Evolutionary conservation across 2,888 invertebrate genomes (phyloP), one percentile per base, ranked within the genome.

Genomic region (Litoditis marina): DNA sequence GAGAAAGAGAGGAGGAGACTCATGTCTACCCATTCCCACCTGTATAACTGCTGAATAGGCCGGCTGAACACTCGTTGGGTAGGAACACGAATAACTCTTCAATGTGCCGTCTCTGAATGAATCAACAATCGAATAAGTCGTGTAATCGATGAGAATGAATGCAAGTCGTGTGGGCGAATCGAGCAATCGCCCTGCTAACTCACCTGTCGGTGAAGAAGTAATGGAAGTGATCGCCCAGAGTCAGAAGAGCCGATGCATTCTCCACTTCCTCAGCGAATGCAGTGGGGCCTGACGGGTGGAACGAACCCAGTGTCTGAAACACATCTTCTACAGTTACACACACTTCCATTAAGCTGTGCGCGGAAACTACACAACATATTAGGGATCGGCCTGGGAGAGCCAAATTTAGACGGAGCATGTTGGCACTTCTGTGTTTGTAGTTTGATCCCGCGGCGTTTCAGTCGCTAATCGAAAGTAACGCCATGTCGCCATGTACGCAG

Each of bases 171-270:
- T 13, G 5, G 30, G 5, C 7, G 31, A 32, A 42, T 44, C 5
- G 11, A n/a, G n/a, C n/a, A n/a, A n/a, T n/a, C n/a, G n/a, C n/a
- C n/a, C n/a, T n/a, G n/a, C n/a, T 13, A 39, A 39, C 16, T 39
- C 47, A 65, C 59, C 78, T 69, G 57, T 79, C 79, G n/a, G 78
- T 78, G 66, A 79, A 79, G 60, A 79, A 73, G 36, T 69, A 76
- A 49, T 76, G 69, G 63, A 76, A 78, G 58, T 77, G 77, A 39
- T 73, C 74, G 28, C 71, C 77, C 51, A 65, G 60, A 31, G 58
- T 56, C 16, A 71, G 58, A 30, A 71, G 52, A 19, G 66, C 65
- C 3, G 60, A 62, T 0, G 75, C 75, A 11, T 61, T 49, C 36
- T 66, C 68, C 1, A 77, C 74, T 51, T 77, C 77, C 25, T 64